phyloP scores from a whole-genome alignment of 2,797 vertebrate genomes.

The Ctenopoma multispine region DNA sequence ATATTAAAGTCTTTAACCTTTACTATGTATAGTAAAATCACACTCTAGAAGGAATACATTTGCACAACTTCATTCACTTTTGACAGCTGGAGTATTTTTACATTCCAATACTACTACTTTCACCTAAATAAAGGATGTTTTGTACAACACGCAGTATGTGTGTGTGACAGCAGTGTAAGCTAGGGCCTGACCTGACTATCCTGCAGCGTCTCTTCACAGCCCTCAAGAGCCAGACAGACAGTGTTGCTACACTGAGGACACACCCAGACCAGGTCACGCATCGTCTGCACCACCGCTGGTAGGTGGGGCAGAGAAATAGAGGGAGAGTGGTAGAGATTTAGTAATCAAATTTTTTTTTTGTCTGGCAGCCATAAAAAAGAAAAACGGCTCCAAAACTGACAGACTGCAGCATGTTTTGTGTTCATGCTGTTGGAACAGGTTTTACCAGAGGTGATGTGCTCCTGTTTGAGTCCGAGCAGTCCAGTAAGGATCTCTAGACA shows the following conservation, averaged over 20 bases:
- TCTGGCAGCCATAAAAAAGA: not conserved
- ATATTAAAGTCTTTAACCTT: too few species aligned
- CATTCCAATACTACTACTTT: not conserved
- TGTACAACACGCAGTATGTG: not conserved
- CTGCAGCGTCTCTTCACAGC: constrained; percentile 90
- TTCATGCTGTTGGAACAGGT: not conserved
- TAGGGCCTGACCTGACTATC: constrained; percentile 89
- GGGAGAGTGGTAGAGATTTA: not conserved
- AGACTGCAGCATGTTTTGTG: not conserved
- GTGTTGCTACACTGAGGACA: constrained; percentile 90
- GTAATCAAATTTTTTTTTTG: not conserved
- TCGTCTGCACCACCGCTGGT: constrained; percentile 91
- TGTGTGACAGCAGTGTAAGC: not conserved
- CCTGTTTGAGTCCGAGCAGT: constrained; percentile 91
- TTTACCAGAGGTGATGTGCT: constrained; percentile 95
- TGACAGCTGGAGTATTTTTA: too few species aligned
- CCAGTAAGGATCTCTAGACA: constrained; percentile 92
- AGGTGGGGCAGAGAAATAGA: not conserved
- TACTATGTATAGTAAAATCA: too few species aligned
- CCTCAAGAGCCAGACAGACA: constrained; percentile 88
- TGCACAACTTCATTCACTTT: too few species aligned
- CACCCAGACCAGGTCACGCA: constrained; percentile 94
- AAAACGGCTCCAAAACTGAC: not conserved
- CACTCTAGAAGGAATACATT: too few species aligned
- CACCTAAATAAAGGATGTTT: not conserved